A percentile compares a stretch with the other conserved stretches of the same genome.
These are phyloP conservation scores for Laothoe populi DNA, from an alignment of 2,888 invertebrate species.

Conservation along the genomic window DNA sequence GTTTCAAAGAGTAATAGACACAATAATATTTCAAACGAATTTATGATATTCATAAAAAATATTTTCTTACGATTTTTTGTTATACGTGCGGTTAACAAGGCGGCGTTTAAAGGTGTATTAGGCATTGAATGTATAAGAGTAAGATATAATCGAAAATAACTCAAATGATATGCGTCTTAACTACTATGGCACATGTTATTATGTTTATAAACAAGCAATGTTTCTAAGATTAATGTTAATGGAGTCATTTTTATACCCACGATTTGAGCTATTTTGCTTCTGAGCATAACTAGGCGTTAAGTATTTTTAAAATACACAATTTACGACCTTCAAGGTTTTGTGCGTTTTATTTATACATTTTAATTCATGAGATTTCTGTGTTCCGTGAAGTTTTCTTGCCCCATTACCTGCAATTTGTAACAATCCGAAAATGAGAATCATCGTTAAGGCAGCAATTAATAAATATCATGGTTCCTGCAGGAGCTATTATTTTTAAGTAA, in stretches of 20 bases:
- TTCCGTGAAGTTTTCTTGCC: not conserved
- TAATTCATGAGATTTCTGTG: slow-evolving; percentile 2
- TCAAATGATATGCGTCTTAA: too few species aligned
- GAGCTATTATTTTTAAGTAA: not conserved
- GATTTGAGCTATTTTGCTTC: slow-evolving; percentile 5
- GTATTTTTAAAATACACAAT: slow-evolving; percentile 11
- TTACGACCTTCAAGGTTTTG: not conserved
- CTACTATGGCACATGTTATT: too few species aligned
- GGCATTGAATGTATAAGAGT: too few species aligned
- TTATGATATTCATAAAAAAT: too few species aligned
- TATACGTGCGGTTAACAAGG: too few species aligned
- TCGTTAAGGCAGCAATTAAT: not conserved
- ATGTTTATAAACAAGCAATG: too few species aligned
- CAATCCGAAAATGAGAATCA: not conserved
- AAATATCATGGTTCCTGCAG: not conserved
- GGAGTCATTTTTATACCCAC: not conserved
- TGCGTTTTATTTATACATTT: not conserved
- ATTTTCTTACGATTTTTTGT: too few species aligned
- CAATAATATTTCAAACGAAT: too few species aligned
- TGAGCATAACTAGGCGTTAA: slow-evolving; percentile 8
- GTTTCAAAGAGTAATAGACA: too few species aligned
- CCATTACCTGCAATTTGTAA: not conserved
- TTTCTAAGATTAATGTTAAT: not conserved
- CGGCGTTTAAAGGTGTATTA: too few species aligned
- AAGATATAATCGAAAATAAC: too few species aligned